Base-by-base conservation (phyloP, 2,113 vertebrate species). In the Fulmarus glacialis region DNA sequence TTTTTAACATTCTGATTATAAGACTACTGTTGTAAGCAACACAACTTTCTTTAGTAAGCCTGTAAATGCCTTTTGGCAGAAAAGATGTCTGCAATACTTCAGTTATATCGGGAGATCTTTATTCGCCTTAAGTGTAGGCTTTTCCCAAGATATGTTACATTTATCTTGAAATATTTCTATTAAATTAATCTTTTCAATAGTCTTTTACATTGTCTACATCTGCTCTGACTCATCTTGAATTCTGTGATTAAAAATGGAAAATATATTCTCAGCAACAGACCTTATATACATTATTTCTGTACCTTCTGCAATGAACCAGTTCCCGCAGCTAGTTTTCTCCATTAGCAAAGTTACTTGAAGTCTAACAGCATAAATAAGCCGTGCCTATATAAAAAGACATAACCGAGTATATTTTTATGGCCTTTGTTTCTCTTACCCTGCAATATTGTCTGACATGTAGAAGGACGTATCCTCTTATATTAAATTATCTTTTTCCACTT, bases 401-500 rank as follows among this genome's bases (percentile, higher is more conserved):
- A 89, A 70, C 7, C 0, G 2, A 79, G 24, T 67, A 47, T 26
- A 63, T 48, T 82, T 95, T 85, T 87, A 74, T 18, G 30, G 23
- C 11, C 15, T 95, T 71, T 86, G 40, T 92, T 96, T 87, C 75
- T 95, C 36, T 80, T 82, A 62, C 11, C 8, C 12, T 78, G 21
- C 36, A 77, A 70, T 89, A 73, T 56, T 52, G 5, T 77, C 58
- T 91, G 50, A 50, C 50, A 66, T 42, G 12, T 43, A 58, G 62
- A 90, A 85, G 55, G 19, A 83, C 15, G 73, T 48, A 73, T 32
- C 8, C 15, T 64, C 12, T 67, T 29, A 34, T 2, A 75, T 60
- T 68, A 86, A 88, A 90, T 89, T 94, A 75, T 80, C 8, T 75
- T 77, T 91, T 89, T 86, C 85, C 59, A 73, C 36, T 86, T 89